Evolutionary conservation across 2,797 vertebrate species (phyloP), one percentile per base, ranked within the genome.

Genomic region (Periparus ater): DNA sequence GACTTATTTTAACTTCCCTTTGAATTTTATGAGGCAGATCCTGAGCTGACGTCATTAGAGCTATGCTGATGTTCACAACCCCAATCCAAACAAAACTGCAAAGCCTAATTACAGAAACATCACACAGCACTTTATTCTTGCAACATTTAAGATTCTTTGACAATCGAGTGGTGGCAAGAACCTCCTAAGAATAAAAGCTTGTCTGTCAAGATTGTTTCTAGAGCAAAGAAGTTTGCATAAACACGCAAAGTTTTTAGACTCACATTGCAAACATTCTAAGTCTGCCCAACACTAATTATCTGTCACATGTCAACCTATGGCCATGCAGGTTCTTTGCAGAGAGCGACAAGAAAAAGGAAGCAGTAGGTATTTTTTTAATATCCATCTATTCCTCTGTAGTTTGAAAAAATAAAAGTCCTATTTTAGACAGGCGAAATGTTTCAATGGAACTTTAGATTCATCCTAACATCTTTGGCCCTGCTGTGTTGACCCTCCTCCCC

Each of bases 391-490:
- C 62, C 57, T 95, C 88, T 90, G 81, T 87, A 91, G 58, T 95
- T 71, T 77, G 32, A 87, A 95, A 89, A 92, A 96, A 91, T 81
- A 84, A 92, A 76, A 92, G 68, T 87, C 84, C 87, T 91, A 87
- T 94, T 95, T 97, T 94, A 96, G 77, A 88, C 61, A 87, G 61
- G 79, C 13, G 21, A 73, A 92, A 94, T 50, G 29, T 95, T 96
- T 95, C 86, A 91, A 61, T 96, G 73, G 75, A 96, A 96, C 73
- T 95, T 96, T 91, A 92, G 54, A 95, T 94, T 96, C 76, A 86
- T 91, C 90, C 25, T 89, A 92, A 95, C 70, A 96, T 95, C 76
- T 93, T 88, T 79, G 61, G 53, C 25, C 79, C 88, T 76, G 78
- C 86, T 91, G 89, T 75, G 93, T 42, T 96, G 91, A 94, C 88